Base-by-base conservation (phyloP, 2,797 vertebrate genomes). In the Oryzias dopingdopingensis region DNA sequence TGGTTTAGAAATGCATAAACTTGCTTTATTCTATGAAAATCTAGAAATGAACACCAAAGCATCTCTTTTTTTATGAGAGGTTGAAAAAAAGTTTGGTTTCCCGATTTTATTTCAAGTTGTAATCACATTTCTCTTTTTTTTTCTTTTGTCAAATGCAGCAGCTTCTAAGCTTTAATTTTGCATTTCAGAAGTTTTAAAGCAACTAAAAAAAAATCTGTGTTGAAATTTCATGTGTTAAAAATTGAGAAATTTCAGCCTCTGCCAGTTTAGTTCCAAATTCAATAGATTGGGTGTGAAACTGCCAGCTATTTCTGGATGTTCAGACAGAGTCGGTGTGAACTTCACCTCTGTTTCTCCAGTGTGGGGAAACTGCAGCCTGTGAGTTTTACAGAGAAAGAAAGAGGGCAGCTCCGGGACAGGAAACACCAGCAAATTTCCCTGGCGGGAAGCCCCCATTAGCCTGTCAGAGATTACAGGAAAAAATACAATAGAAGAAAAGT, bases 381-480 rank as follows among this genome's bases (percentile, higher is more conserved):
- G 42, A 56, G 63, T 82, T 82, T 80, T 80, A 68, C 74, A 50
- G 60, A 60, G 66, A 77, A 72, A 82, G 78, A 77, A 86, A 85
- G 61, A 78, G 75, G 85, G 83, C 76, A 86, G 75, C 74, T 67
- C 56, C 70, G 76, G 76, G 84, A 85, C 79, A 84, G 82, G 86
- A 88, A 88, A 77, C 69, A 58, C 71, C 49, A 52, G 62, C 60
- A 76, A 77, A 76, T 85, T 84, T 84, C 75, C 86, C 85, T 69
- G 29, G 74, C 84, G 84, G 68, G 72, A 78, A 72, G 71, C 76
- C 52, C 32, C 67, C 68, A 71, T 76, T 83, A 79, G 79, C 74
- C 58, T 62, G 66, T 72, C 75, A 75, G 58, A 72, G 78, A 72
- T 79, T 71, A 78, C 64, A 58, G 73, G 76, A 62, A 52, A 72